These are phyloP conservation scores for Cryptoprocta ferox DNA, from an alignment of 2,797 vertebrate species.

Conservation along the genomic window DNA sequence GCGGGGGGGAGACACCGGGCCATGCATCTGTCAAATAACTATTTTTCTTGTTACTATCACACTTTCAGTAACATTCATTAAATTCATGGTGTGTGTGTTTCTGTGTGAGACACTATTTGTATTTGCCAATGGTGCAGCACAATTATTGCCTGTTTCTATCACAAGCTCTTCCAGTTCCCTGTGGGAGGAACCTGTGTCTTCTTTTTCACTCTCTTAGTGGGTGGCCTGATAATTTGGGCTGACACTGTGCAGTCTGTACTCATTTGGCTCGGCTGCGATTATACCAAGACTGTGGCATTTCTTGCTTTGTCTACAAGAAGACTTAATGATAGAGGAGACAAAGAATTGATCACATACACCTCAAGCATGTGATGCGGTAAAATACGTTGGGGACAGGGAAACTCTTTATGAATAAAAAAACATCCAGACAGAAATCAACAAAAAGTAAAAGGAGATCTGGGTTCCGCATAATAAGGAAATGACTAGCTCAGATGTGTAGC, in stretches of 20 bases:
- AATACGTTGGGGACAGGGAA: not conserved
- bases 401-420: constrained; percentile 36
- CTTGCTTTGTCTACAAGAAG: constrained; percentile 61
- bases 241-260: not conserved
- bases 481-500: not conserved
- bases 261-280: constrained; percentile 48
- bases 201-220: constrained; percentile 71
- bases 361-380: constrained; percentile 10
- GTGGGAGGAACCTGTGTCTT: constrained; percentile 46
- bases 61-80: constrained; percentile 32
- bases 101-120: constrained; percentile 38
- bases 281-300: not conserved
- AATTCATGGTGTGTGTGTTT: constrained; percentile 21
- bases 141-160: constrained; percentile 70
- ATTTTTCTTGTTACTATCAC: constrained; percentile 28
- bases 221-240: constrained; percentile 71
- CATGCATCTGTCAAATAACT: not conserved
- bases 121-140: constrained; percentile 59
- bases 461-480: not conserved
- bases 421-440: not conserved
- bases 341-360: not conserved
- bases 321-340: not conserved
- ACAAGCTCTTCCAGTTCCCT: constrained; percentile 56
- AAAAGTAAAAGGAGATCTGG: not conserved
- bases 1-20: not conserved